Evolutionary conservation across 2,113 vertebrate genomes (phyloP).

Genomic region (Copsychus sechellarum): DNA sequence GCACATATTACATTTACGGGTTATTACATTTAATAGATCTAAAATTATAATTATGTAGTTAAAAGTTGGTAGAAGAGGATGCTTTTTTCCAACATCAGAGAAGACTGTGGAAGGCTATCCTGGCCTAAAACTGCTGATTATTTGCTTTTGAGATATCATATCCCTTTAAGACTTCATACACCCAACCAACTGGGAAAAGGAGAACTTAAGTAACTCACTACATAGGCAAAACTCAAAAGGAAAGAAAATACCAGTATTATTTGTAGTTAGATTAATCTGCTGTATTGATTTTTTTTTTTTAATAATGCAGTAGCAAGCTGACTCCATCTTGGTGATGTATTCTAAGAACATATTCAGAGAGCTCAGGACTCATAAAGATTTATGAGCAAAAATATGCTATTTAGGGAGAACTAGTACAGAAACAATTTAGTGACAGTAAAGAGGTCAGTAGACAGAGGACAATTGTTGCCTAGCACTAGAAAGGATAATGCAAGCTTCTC

Average conservation of each 20-base stretch:
- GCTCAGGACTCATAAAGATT: background rate
- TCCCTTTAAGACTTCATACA: background rate
- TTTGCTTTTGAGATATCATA: background rate
- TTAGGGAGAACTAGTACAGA: background rate
- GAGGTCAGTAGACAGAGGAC: background rate
- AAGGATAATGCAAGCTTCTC: background rate
- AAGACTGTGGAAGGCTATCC: background rate
- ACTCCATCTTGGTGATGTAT: background rate
- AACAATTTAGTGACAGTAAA: background rate
- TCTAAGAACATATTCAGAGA: background rate
- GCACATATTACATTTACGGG: background rate
- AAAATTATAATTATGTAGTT: background rate
- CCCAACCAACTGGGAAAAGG: background rate
- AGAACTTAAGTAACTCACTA: background rate
- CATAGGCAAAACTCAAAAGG: background rate
- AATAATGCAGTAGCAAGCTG: background rate
- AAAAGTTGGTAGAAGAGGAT: background rate
- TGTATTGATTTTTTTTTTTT: background rate
- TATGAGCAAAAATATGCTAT: background rate
- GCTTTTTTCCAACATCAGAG: background rate
- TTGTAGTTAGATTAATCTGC: conserved; percentile 8
- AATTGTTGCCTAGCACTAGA: background rate
- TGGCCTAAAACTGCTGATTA: background rate
- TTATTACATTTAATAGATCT: background rate
- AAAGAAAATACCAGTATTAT: background rate